Evolutionary conservation across 1,140 invertebrate genomes (phyloP), one percentile per base, ranked within the genome.

Genomic region (Brachionus angularis): DNA sequence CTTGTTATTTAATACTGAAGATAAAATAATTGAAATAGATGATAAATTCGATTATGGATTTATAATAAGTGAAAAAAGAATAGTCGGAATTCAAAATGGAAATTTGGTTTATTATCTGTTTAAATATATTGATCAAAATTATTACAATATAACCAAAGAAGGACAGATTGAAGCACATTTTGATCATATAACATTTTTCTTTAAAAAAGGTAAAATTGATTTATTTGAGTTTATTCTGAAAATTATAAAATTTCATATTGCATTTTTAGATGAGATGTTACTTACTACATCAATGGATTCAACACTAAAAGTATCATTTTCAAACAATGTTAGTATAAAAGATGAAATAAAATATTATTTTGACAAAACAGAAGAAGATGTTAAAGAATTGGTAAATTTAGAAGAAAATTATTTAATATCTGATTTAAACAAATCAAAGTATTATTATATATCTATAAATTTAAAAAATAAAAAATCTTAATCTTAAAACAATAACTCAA

Each of bases 401-500:
- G 36, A 33, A 23, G 53, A 58, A 39, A 34, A 58, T 12, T 42
- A 42, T 39, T 58, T 58, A 7, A 58, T 58, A 12, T 23, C 53
- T 23, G 14, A 12, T 18, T 5, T 34, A 16, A 14, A 25, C n/a
- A 8, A 58, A 12, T 58, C 53, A 8, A 58, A 58, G 34, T 58
- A 58, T 16, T 3, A 16, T 18, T 3, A n/a, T 53, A 31, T 31
- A 0, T 31, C 16, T 29, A 53, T 1, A 5, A n/a, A n/a, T n/a
- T 53, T 34, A 33, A 33, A 53, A 33, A 33, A 3, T 33, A 16
- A 55, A 33, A 27, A 25, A 25, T 50, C 27, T 52, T 52, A 12
- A n/a, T 52, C 29, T 52, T 4, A 0, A 47, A 23, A 16, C 2
- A 23, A 47, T 23, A 23, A 1, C 5, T n/a, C n/a, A n/a, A n/a